Base-by-base conservation (phyloP, 1,140 invertebrate genomes). In the Hyphantria cunea region DNA sequence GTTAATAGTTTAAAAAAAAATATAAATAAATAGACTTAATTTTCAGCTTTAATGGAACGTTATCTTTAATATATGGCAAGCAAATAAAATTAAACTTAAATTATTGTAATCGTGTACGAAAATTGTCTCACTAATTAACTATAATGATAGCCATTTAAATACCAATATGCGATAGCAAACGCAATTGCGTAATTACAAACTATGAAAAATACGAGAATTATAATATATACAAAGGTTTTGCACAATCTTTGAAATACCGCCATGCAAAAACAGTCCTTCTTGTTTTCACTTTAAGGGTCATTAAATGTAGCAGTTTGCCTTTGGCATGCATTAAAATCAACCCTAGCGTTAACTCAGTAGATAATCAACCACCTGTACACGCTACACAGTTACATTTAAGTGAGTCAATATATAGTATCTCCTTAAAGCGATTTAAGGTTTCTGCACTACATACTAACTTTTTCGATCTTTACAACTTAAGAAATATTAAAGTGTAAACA, bases 111-210 rank as follows among this genome's bases (percentile, higher is more conserved):
- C 56, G 25, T 42, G 47, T 60, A 44, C 39, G 34, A 60, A 60
- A 60, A 50, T 44, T 51, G 56, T 51, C 31, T 60, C 56, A 48
- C 55, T 60, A 60, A 60, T 60, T 60, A 60, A 60, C 56, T 32
- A 33, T 60, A 60, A 60, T 51, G 56, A 60, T 60, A 51, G 47
- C 13, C 25, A 51, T 60, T 51, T 60, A 51, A 50, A 60, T 60
- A 60, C 13, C 48, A 51, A 60, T 60, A 60, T 50, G 37, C 15
- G 56, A 60, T 60, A 60, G 37, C 10, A 32, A 44, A 44, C 31
- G n/a, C 56, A 17, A 44, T 60, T 60, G 39, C 48, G 48, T 51
- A 60, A 50, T 60, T 50, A 60, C 48, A 50, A 33, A 32, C 44
- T 60, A 51, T 60, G 56, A 60, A 51, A 50, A 60, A 60, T 60